Base-by-base conservation (phyloP, 2,113 vertebrate species). In the Rousettus leschenaultii region DNA sequence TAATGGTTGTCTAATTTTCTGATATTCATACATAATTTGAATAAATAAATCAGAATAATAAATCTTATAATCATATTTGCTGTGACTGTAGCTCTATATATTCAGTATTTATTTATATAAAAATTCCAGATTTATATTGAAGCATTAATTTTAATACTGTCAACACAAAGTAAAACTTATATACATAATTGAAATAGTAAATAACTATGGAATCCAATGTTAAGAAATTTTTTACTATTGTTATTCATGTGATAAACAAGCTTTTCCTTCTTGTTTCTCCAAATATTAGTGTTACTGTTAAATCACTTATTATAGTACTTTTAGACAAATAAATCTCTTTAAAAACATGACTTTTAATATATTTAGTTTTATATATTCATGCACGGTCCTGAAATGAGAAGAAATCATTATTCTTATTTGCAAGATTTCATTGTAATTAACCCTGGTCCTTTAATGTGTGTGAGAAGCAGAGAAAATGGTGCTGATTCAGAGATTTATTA, bases 141-240 rank as follows among this genome's bases (percentile, higher is more conserved):
- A 96, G 79, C n/a, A 86, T n/a, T 74, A 33, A 53, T 95, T 97
- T 94, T 93, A 92, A 45, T 89, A 28, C 48, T 97, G 82, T 57
- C 97, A 94, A 57, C 53, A 75, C 40, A 63, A 95, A 97, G 65
- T 94, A 94, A 97, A 87, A 95, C 48, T 96, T 98, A 78, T 75
- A 94, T 97, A 97, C 94, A 96, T 97, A 95, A 97, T 95, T 97
- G 16, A 98, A 73, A 78, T 40, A 63, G 40, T 85, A 94, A 97
- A 93, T 96, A 98, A 93, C 96, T 97, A 95, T 75, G 94, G 91
- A 89, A 97, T 96, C 78, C 80, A 95, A 90, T 95, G 75, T 96
- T 66, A 73, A 68, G 94, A 92, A 93, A 70, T 75, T 45, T 75
- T 90, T 94, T 73, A 84, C 53, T 85, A 1, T 91, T 33, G 40